Evolutionary conservation across 2,888 invertebrate genomes (phyloP).

Genomic region (Agrotis puta): DNA sequence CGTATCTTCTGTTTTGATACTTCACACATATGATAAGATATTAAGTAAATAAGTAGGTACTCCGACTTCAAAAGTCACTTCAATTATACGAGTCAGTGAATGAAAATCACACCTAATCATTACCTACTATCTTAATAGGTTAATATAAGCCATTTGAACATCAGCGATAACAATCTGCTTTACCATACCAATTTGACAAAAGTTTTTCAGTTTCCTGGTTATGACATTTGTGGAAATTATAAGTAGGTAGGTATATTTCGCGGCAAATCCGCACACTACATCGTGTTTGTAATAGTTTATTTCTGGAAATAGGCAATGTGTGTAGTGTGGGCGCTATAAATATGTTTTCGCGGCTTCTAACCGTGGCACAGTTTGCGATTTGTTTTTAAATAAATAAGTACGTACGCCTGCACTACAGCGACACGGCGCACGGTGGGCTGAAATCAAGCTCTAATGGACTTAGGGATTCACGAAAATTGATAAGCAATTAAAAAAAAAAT

Average conservation of each 20-base stretch:
- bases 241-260: background rate
- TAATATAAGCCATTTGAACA: background rate
- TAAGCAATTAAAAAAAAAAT: too few relatives aligned
- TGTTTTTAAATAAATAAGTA: background rate
- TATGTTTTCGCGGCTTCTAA: slow-evolving; percentile 7
- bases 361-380: slow-evolving; percentile 24
- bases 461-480: too few relatives aligned
- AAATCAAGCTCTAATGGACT: too few relatives aligned
- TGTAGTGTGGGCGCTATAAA: slow-evolving; percentile 16
- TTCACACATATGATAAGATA: slow-evolving; percentile 10
- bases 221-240: background rate
- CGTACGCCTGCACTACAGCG: background rate
- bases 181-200: background rate
- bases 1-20: slow-evolving; percentile 26
- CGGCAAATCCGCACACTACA: background rate
- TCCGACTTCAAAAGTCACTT: slow-evolving; percentile 3
- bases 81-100: slow-evolving; percentile 8
- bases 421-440: too few relatives aligned
- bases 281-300: slow-evolving; percentile 30
- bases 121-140: background rate
- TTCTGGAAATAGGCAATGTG: slow-evolving; percentile 37
- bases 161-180: slow-evolving; percentile 1
- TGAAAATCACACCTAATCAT: slow-evolving; percentile 18
- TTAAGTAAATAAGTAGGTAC: slow-evolving; percentile 4
- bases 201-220: background rate